Base-by-base conservation (phyloP, 2,113 vertebrate species). In the Gobiocypris rarus region DNA sequence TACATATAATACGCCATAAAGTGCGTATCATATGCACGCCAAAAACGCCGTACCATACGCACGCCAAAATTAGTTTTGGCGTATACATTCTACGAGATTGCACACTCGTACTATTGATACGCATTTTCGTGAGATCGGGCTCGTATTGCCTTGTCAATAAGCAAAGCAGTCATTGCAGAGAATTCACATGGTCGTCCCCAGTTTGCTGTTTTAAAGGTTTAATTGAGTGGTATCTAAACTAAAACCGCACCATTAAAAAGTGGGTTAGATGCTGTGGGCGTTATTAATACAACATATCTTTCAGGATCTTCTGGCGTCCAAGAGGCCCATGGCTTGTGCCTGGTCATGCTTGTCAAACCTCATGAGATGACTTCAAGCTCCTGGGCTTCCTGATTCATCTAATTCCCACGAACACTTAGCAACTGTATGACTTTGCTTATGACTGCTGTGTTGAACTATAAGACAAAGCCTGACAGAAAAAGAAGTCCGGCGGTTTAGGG, bases 301-400 rank as follows among this genome's bases (percentile, higher is more conserved):
- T 81, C 26, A 69, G 48, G 63, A 81, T 38, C 19, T 56, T 54
- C 11, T 24, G 28, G 14, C 17, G 0, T 65, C 58, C 43, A 50
- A 65, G 59, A 17, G 10, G 26, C 59, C 43, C 17, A 52, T 54
- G 48, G 63, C 79, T 70, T 81, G 48, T 70, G 28, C 45, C 9
- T 69, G 79, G 79, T 70, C 79, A 81, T 81, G 79, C 63, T 81
- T 54, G 48, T 81, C 63, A 70, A 70, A 81, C 28, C 79, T 31
- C 63, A 81, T 81, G 79, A 70, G 63, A 81, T 9, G 79, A 81
- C 15, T 56, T 24, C 3, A 52, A 81, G 79, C 79, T 82, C 50
- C 79, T 82, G 79, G 79, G 65, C 63, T 82, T 0, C 65, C n/a
- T 56, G 48, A 54, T 70, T 31, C 48, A 70, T 82, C 22, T 56